phyloP scores from a whole-genome alignment of 2,113 vertebrate genomes.

The Muntiacus reevesi region DNA sequence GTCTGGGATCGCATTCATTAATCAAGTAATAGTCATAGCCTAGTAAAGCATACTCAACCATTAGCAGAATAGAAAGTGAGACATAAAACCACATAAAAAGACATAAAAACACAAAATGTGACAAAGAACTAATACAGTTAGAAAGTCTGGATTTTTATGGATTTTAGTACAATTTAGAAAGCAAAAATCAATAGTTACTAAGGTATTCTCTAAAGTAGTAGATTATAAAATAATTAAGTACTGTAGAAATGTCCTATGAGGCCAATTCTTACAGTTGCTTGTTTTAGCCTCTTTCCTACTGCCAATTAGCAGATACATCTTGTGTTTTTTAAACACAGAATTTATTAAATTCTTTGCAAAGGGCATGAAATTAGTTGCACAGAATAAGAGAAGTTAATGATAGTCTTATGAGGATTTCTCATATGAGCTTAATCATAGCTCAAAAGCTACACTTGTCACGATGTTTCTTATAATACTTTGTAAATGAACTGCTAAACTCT shows the following conservation, averaged over 20 bases:
- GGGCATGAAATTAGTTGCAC: not conserved
- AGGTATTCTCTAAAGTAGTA: not conserved
- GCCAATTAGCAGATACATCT: not conserved
- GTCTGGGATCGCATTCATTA: not conserved
- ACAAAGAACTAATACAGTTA: not conserved
- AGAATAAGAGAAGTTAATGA: slow-evolving; percentile 4
- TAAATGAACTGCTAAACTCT: not conserved
- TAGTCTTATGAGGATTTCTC: not conserved
- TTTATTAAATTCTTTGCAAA: not conserved
- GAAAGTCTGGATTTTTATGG: not conserved
- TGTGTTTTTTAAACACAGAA: not conserved
- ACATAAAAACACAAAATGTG: not conserved
- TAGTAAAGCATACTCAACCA: not conserved
- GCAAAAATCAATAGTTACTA: not conserved
- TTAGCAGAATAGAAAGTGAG: not conserved
- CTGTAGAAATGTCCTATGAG: not conserved
- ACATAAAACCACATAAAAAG: not conserved
- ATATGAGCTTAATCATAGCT: not conserved
- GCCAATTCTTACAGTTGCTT: not conserved
- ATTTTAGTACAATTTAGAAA: slow-evolving; percentile 12
- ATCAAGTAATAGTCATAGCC: not conserved
- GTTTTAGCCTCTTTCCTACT: not conserved
- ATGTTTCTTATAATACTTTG: not conserved
- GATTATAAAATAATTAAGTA: slow-evolving; percentile 24
- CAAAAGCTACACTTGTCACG: not conserved